Conservation (phyloP, 2,113 vertebrate species). For the Silurus glanis region DNA sequence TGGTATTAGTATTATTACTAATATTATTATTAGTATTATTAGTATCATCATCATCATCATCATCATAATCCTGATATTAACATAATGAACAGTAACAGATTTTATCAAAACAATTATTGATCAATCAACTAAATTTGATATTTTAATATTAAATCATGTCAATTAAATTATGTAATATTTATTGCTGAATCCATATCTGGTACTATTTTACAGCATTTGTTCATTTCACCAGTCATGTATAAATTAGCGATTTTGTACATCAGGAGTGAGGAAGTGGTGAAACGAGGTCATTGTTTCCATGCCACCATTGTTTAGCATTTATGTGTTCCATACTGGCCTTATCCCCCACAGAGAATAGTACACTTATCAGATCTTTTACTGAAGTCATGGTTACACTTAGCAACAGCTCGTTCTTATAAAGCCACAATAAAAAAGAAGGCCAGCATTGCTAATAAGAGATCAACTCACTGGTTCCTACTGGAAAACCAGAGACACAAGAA, state of each 20-base stretch:
- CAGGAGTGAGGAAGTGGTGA: neutral
- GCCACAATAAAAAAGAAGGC: conserved; percentile 34
- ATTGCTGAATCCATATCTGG: neutral
- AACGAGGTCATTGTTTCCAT: neutral
- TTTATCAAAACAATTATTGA: neutral
- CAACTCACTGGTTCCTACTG: conserved; percentile 63
- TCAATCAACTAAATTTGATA: neutral
- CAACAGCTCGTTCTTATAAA: conserved; percentile 50
- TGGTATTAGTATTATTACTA: neutral
- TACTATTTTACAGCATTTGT: neutral
- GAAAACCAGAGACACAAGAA: conserved; percentile 59
- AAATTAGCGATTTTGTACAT: neutral
- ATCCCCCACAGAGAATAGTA: conserved; percentile 31
- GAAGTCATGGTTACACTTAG: conserved; percentile 29
- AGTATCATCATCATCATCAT: neutral
- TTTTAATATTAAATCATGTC: neutral
- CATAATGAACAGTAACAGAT: neutral
- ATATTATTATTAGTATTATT: neutral
- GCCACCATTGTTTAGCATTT: neutral
- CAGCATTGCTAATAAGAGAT: conserved; percentile 47
- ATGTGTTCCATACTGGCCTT: conserved; percentile 37
- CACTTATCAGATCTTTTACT: conserved; percentile 22
- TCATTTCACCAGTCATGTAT: neutral
- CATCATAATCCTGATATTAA: neutral
- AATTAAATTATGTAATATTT: neutral